These are phyloP conservation scores for Pollenia griseotomentosa DNA, from an alignment of 2,888 invertebrate species.

Conservation along the genomic window DNA sequence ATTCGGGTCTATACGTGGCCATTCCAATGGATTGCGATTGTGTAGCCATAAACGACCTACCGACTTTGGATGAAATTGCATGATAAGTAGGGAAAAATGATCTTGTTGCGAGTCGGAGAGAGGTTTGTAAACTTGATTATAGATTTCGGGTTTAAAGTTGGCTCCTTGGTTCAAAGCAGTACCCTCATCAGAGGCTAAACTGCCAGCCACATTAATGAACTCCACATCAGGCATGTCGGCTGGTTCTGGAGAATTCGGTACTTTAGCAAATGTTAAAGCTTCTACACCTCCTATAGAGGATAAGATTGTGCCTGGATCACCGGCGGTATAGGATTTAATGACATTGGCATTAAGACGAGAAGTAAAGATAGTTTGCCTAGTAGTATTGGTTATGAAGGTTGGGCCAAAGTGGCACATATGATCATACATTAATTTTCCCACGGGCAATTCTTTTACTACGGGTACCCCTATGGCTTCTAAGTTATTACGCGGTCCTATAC, in stretches of 20 bases:
- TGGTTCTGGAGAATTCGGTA: constrained; percentile 85
- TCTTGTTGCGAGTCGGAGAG: constrained; percentile 85
- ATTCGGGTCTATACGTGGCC: constrained; percentile 87
- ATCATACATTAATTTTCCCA: constrained; percentile 88
- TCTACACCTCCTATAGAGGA: constrained; percentile 87
- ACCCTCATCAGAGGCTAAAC: constrained; percentile 87
- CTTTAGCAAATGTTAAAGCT: constrained; percentile 88
- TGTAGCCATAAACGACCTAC: constrained; percentile 88
- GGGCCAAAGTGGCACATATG: constrained; percentile 84
- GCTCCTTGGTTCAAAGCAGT: constrained; percentile 86
- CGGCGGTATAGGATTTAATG: constrained; percentile 76
- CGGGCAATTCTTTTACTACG: constrained; percentile 87
- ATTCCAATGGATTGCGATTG: constrained; percentile 86
- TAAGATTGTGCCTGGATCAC: constrained; percentile 84
- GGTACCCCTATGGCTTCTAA: constrained; percentile 86
- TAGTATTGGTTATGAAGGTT: constrained; percentile 82
- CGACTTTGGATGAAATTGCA: constrained; percentile 91
- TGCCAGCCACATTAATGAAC: constrained; percentile 87
- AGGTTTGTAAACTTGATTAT: constrained; percentile 86
- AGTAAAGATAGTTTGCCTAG: constrained; percentile 75
- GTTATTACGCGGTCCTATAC: constrained; percentile 86
- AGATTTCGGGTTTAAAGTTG: constrained; percentile 86
- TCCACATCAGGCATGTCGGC: constrained; percentile 88
- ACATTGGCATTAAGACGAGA: constrained; percentile 68
- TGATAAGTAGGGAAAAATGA: constrained; percentile 87